Evolutionary conservation across 2,888 invertebrate genomes (phyloP).

Genomic region (Agonopterix arenella): DNA sequence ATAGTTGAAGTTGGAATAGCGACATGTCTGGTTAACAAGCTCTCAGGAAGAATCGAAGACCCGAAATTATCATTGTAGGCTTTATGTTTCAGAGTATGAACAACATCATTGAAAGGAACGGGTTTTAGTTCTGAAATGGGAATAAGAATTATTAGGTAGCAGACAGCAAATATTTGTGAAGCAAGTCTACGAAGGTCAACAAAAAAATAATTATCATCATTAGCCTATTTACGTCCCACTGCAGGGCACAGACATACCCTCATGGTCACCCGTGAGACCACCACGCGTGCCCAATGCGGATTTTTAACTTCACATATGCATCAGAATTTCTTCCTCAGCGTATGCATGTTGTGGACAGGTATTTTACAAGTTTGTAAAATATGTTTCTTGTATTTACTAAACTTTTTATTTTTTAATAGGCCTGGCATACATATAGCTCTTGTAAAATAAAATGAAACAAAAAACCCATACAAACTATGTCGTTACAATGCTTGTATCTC

Average conservation of each 20-base stretch:
- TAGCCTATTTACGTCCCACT: background rate
- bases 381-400: background rate
- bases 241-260: too few relatives aligned
- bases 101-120: conserved; percentile 34
- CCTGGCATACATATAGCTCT: too few relatives aligned
- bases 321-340: background rate
- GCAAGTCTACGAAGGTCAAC: too few relatives aligned
- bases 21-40: conserved; percentile 21
- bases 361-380: background rate
- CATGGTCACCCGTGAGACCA: too few relatives aligned
- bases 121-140: conserved; percentile 40
- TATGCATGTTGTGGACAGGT: background rate
- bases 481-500: too few relatives aligned
- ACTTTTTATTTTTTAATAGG: background rate
- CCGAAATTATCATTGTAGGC: conserved; percentile 31
- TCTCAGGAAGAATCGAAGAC: conserved; percentile 17
- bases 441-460: too few relatives aligned
- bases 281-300: too few relatives aligned
- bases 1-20: conserved; percentile 1
- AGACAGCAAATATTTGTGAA: background rate
- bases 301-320: too few relatives aligned
- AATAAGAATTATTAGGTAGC: background rate
- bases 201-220: too few relatives aligned
- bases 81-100: conserved; percentile 32
- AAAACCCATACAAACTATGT: too few relatives aligned